Evolutionary conservation across 2,888 invertebrate genomes (phyloP).

Genomic region (Ectemnius cavifrons): DNA sequence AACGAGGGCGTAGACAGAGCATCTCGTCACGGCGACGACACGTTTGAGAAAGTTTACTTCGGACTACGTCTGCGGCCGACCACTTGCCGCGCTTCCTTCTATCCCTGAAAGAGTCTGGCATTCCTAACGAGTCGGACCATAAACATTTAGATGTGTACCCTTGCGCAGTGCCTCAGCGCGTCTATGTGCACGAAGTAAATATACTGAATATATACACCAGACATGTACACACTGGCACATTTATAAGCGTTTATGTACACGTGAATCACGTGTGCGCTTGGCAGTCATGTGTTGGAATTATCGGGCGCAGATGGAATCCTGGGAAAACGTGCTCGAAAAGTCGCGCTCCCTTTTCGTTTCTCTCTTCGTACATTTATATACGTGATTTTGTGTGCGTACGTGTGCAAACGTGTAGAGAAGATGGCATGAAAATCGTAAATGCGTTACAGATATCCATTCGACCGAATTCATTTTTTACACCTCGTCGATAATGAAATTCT

Average conservation of each 20-base stretch:
- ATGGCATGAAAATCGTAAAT: too few relatives aligned
- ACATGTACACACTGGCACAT: not conserved
- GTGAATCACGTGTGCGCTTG: not conserved
- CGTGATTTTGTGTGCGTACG: too few relatives aligned
- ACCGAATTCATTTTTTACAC: not conserved
- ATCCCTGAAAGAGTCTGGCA: not conserved
- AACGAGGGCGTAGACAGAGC: slow-evolving; percentile 14
- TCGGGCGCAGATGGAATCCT: not conserved
- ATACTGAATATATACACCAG: not conserved
- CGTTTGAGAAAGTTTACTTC: slow-evolving; percentile 5
- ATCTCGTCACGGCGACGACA: slow-evolving; percentile 4
- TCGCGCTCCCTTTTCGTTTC: not conserved
- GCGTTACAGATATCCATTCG: too few relatives aligned
- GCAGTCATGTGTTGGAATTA: not conserved
- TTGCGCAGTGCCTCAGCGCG: not conserved
- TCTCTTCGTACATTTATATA: too few relatives aligned
- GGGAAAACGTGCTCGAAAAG: not conserved
- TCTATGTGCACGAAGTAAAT: not conserved
- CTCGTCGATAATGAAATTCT: not conserved
- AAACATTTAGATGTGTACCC: slow-evolving; percentile 20
- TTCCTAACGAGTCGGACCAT: not conserved
- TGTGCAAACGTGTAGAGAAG: too few relatives aligned
- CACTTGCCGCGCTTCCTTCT: not conserved
- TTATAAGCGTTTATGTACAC: not conserved
- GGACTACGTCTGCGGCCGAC: not conserved